Percentiles rank a stretch among this genome's conserved stretches.
These are phyloP conservation scores for Leptinotarsa haldemani DNA, from an alignment of 2,888 invertebrate genomes.

Conservation along the genomic window DNA sequence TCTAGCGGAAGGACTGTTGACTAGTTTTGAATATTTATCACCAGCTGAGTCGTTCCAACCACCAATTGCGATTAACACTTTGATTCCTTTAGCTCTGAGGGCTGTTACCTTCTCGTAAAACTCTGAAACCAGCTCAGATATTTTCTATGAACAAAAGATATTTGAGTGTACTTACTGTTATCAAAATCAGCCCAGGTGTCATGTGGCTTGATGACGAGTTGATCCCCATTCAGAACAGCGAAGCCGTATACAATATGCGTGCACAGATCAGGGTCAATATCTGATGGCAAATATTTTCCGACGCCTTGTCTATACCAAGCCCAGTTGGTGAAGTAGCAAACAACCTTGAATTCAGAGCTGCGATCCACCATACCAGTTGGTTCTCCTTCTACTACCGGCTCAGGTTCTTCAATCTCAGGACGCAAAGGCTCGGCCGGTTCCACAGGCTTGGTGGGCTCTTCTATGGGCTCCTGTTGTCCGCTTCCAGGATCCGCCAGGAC, in stretches of 20 bases:
- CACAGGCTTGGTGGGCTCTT: slow-evolving; percentile 25
- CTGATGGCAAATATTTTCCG: slow-evolving; percentile 84
- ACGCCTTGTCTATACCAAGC: slow-evolving; percentile 90
- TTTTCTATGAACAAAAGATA: not conserved
- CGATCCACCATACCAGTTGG: slow-evolving; percentile 49
- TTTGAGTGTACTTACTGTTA: slow-evolving; percentile 74
- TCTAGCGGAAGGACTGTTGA: slow-evolving; percentile 78
- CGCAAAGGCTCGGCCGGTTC: not conserved
- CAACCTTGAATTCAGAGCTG: slow-evolving; percentile 75
- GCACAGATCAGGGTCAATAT: slow-evolving; percentile 87
- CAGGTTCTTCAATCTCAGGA: slow-evolving; percentile 26
- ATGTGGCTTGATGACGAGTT: slow-evolving; percentile 83
- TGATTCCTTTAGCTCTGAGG: slow-evolving; percentile 78
- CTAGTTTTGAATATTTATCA: slow-evolving; percentile 87
- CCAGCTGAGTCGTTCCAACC: slow-evolving; percentile 96
- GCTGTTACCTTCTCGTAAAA: slow-evolving; percentile 89
- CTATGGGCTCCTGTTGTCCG: slow-evolving; percentile 52
- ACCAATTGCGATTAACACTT: slow-evolving; percentile 88
- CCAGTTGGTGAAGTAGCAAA: slow-evolving; percentile 95
- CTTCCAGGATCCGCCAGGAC: slow-evolving; percentile 71
- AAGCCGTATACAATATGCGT: slow-evolving; percentile 94
- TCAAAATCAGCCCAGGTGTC: slow-evolving; percentile 91
- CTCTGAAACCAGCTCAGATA: slow-evolving; percentile 66
- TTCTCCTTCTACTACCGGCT: slow-evolving; percentile 46
- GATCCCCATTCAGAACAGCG: slow-evolving; percentile 83